Evolutionary conservation across 2,113 vertebrate species (phyloP), one percentile per base, ranked within the genome.

Genomic region (Phylloscopus trochilus): DNA sequence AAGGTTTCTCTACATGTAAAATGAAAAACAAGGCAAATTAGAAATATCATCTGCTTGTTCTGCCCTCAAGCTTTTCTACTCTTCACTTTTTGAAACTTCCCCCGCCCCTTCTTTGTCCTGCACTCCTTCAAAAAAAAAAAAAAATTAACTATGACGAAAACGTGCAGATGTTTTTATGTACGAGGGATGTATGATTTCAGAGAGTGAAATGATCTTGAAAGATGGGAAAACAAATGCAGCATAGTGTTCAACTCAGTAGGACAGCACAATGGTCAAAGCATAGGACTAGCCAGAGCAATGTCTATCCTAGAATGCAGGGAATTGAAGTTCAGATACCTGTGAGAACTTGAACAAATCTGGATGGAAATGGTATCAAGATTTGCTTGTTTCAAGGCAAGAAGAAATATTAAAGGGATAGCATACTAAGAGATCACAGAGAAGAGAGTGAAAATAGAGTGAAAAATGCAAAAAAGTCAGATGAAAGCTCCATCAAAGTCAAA

Each of bases 1-100:
- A 24, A 98, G 43, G 76, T 98, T 98, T 97, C 97, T 99, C 99
- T 99, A 96, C 39, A 52, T 5, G 9, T 39, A 41, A 83, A 51
- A 52, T 74, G 12, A 91, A 94, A 76, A 83, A 3, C 33, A 49
- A 77, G 35, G 46, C 16, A 70, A 64, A 70, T 95, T 27, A 94
- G 86, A 91, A 87, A 37, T 72, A 62, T 27, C 39, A 60, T 14
- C 83, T 75, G 24, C 72, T 68, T 43, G 27, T 59, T 55, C 31
- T 70, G 55, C 56, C 27, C n/a, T 68, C 43, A 62, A 68, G 44
- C 23, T 82, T 80, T 79, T 17, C 49, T 55, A 51, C 21, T 83
- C 43, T 23, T 56, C 55, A 59, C 37, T 22, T 80, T 69, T 15
- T 37, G n/a, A 72, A 49, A 55, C 27, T 47, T 75, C 1, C 3